These are phyloP conservation scores for Pediacus dermestoides DNA, from an alignment of 2,888 invertebrate genomes.

Conservation along the genomic window DNA sequence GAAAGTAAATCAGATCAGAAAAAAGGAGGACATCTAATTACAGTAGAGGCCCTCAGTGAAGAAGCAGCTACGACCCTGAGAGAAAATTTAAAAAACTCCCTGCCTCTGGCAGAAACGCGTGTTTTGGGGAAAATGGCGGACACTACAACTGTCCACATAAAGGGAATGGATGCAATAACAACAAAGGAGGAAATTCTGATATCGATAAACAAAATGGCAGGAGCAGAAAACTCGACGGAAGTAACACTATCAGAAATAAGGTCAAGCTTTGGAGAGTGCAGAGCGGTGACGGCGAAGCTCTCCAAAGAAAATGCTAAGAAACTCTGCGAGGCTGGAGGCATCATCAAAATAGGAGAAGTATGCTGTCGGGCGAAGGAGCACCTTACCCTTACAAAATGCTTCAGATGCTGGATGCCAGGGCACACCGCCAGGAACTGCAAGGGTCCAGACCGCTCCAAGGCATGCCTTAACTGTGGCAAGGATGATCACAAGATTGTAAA, in stretches of 20 bases:
- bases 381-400: constrained; percentile 16
- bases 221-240: not conserved
- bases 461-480: constrained; percentile 18
- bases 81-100: too few species aligned
- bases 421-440: constrained; percentile 18
- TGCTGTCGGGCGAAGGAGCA: constrained; percentile 17
- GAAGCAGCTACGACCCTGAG: too few species aligned
- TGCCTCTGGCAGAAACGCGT: too few species aligned
- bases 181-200: constrained; percentile 3
- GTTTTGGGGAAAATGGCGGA: too few species aligned
- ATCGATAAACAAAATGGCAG: not conserved
- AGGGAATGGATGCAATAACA: too few species aligned
- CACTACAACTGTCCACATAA: not conserved
- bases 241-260: constrained; percentile 1
- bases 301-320: constrained; percentile 4
- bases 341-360: constrained; percentile 15
- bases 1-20: too few species aligned
- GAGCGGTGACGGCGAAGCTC: not conserved
- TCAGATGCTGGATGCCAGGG: constrained; percentile 21
- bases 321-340: constrained; percentile 5
- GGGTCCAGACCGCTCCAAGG: constrained; percentile 17
- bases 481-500: constrained; percentile 18
- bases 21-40: too few species aligned
- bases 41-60: not conserved
- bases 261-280: not conserved